Conservation (phyloP, 2,113 vertebrate species). For the Lynx canadensis region DNA sequence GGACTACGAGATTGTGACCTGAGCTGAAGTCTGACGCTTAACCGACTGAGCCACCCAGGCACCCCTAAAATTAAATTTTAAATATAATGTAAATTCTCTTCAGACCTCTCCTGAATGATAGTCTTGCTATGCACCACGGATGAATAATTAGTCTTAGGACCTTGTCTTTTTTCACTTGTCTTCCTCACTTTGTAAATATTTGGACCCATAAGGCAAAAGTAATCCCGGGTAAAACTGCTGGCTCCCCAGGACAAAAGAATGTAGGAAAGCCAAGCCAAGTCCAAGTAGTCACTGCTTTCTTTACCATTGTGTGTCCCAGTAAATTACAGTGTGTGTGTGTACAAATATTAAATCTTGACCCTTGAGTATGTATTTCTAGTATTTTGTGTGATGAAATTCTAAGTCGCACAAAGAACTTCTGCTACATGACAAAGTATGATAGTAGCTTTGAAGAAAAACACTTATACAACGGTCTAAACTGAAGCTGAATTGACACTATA, state of each 20-base stretch:
- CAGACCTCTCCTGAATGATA: background rate
- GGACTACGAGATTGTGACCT: no score
- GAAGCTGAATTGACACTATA: background rate
- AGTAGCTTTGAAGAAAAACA: background rate
- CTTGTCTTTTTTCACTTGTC: background rate
- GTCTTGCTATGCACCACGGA: background rate
- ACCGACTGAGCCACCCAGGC: no score
- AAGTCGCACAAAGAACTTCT: background rate
- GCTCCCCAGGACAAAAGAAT: background rate
- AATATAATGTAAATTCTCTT: background rate
- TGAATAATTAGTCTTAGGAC: background rate
- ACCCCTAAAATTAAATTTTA: background rate
- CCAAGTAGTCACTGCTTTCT: background rate
- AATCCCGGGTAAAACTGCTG: background rate
- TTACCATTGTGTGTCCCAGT: background rate
- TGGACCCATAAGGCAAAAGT: background rate
- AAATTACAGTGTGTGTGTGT: background rate
- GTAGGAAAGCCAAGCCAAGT: background rate
- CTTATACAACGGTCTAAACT: background rate
- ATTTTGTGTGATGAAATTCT: background rate
- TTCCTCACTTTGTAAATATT: background rate
- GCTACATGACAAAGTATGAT: background rate
- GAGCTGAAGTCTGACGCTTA: no score
- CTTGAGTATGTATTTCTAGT: background rate
- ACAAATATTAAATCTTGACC: background rate